Base-by-base conservation (phyloP, 2,888 invertebrate genomes). In the Iselma pallidipennis region DNA sequence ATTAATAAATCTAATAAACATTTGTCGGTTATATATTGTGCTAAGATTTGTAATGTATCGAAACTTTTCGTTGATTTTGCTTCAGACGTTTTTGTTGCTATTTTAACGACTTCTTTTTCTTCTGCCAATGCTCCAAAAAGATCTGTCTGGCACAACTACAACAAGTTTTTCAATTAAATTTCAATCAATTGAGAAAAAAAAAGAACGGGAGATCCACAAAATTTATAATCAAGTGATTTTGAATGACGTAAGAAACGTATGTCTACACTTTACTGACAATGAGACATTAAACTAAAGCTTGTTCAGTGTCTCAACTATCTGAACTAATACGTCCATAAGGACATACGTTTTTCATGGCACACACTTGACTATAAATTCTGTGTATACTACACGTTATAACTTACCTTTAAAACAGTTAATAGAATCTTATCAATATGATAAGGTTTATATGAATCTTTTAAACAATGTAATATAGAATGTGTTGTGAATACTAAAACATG, bases 401-500 rank as follows among this genome's bases (percentile, higher is more conserved):
- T 79, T 74, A 88, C 91, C 78, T 93, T 89, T 12, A 95, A 81
- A 54, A 98, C 88, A 63, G 89, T 89, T 55, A 88, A 83, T 23
- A 96, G 82, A 75, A 92, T 91, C 1, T 85, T 80, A 76, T 96
- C 92, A n/a, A 98, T 85, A 74, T 96, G 92, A 0, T 87, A 88
- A 0, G 89, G 84, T 78, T 89, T 85, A 63, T 96, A 88, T n/a
- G 85, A 81, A 0, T 85, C 82, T 75, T 89, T 90, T 57, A 96
- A 78, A 25, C 89, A 87, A 59, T 88, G 88, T 54, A 98, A 81
- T 4, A 98, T 87, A 0, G 91, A 87, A 76, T 97, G 94, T 19
- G 95, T 86, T 0, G 97, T 96, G 63, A 90, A 95, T 2, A 92
- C 92, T 55, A 98, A 83, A 0, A 98, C 97, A 75, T 98, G 98